Percentiles rank a stretch among this genome's conserved stretches.
Evolutionary conservation across 2,888 invertebrate genomes (phyloP).

Genomic region (Watsonalla cultraria): DNA sequence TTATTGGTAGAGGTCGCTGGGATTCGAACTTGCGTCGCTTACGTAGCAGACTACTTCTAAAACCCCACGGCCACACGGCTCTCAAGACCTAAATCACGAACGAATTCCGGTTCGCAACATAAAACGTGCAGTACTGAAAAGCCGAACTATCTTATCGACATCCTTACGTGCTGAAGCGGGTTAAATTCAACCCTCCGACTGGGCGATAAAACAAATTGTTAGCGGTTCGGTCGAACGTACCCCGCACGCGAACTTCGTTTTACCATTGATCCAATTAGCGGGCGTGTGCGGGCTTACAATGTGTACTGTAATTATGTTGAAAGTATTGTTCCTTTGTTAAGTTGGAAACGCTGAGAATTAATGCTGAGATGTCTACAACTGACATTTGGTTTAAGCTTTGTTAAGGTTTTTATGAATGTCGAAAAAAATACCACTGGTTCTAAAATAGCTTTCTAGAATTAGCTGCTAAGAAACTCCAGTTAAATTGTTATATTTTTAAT

Average conservation of each 20-base stretch:
- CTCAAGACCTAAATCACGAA: neutral
- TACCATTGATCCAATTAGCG: conserved; percentile 29
- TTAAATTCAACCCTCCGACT: conserved; percentile 35
- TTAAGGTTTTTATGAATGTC: too few species aligned
- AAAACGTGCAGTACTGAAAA: neutral
- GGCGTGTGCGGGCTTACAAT: conserved; percentile 1
- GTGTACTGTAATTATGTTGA: conserved; percentile 2
- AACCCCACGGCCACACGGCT: too few species aligned
- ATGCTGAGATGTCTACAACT: too few species aligned
- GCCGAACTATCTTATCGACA: conserved; percentile 8
- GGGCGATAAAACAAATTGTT: conserved; percentile 62
- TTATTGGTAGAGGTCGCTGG: too few species aligned
- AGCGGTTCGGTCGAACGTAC: conserved; percentile 36
- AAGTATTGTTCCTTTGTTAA: neutral
- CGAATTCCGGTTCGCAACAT: neutral
- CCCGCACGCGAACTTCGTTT: conserved; percentile 44
- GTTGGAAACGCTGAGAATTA: neutral
- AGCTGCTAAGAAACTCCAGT: too few species aligned
- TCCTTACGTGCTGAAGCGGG: conserved; percentile 23
- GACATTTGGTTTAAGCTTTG: too few species aligned
- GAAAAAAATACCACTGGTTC: too few species aligned
- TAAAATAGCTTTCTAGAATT: too few species aligned
- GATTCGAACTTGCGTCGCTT: too few species aligned
- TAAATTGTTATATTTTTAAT: too few species aligned
- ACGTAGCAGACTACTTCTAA: too few species aligned